phyloP scores from a whole-genome alignment of 2,888 invertebrate species.

The Mellilla xanthometata region DNA sequence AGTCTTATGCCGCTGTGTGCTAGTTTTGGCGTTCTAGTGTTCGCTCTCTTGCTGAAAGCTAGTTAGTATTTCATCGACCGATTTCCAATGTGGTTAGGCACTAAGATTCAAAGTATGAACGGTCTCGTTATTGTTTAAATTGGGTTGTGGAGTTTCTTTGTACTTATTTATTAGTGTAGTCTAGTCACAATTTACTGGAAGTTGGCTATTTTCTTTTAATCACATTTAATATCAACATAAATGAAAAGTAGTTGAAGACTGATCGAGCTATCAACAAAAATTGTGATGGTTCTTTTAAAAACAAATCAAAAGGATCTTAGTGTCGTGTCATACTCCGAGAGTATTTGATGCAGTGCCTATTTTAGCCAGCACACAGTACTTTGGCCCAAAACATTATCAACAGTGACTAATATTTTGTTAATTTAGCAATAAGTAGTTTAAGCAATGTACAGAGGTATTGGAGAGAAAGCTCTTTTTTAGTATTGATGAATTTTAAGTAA shows the following conservation, averaged over 20 bases:
- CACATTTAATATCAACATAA: conserved; percentile 2
- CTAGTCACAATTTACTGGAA: conserved; percentile 56
- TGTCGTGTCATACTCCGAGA: conserved; percentile 38
- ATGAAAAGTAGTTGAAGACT: conserved; percentile 28
- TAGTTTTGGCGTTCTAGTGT: conserved; percentile 36
- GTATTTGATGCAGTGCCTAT: conserved; percentile 36
- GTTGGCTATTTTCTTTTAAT: conserved; percentile 18
- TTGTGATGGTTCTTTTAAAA: conserved; percentile 10
- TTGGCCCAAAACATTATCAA: conserved; percentile 42
- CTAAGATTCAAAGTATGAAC: conserved; percentile 45
- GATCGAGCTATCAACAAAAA: conserved; percentile 15
- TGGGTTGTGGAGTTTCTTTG: conserved; percentile 38
- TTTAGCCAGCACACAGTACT: conserved; percentile 48
- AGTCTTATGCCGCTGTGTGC: conserved; percentile 42
- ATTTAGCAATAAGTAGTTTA: conserved; percentile 58
- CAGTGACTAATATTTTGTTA: conserved; percentile 48
- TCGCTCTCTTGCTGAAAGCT: conserved; percentile 41
- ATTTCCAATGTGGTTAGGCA: conserved; percentile 38
- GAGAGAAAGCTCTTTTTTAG: conserved; percentile 46
- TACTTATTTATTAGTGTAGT: conserved; percentile 57
- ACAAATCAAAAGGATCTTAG: conserved; percentile 40
- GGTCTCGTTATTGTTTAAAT: conserved; percentile 24
- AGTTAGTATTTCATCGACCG: conserved; percentile 7
- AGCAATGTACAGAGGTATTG: conserved; percentile 41
- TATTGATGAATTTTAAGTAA: conserved; percentile 30